Percentiles rank a stretch among this genome's conserved stretches.
These are phyloP conservation scores for Lordiphosa stackelbergi DNA, from an alignment of 1,140 invertebrate species.

Conservation along the genomic window DNA sequence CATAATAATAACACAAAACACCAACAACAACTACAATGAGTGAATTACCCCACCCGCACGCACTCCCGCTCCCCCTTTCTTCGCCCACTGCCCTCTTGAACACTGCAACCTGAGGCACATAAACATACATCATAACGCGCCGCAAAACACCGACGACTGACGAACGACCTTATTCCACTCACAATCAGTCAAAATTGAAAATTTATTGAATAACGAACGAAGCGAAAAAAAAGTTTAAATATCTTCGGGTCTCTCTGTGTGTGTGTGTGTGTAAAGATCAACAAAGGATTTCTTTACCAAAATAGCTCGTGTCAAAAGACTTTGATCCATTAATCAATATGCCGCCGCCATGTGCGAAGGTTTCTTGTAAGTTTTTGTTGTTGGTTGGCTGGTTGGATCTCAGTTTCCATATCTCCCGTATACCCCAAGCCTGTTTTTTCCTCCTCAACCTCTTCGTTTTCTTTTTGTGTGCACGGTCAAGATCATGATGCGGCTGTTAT, in stretches of 20 bases:
- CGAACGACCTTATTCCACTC: constrained; percentile 75
- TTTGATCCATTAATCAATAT: constrained; percentile 77
- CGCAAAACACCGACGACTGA: constrained; percentile 56
- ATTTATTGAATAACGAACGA: constrained; percentile 75
- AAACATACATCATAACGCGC: constrained; percentile 72
- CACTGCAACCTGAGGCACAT: constrained; percentile 28
- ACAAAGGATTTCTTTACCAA: constrained; percentile 76
- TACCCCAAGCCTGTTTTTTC: constrained; percentile 10
- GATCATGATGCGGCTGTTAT: constrained; percentile 73
- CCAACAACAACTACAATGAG: constrained; percentile 36
- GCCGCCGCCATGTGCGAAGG: constrained; percentile 59
- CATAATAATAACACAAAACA: constrained; percentile 75
- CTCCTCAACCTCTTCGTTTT: constrained; percentile 18
- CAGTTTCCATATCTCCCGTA: neutral
- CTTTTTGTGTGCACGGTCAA: constrained; percentile 50
- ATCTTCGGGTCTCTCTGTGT: constrained; percentile 23
- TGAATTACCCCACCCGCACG: constrained; percentile 32
- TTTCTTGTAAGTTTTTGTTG: constrained; percentile 43
- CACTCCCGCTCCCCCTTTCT: constrained; percentile 7
- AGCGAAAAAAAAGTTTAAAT: constrained; percentile 39
- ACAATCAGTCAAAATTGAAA: constrained; percentile 77
- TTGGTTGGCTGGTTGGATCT: constrained; percentile 3
- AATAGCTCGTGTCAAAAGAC: constrained; percentile 77
- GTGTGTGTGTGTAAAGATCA: constrained; percentile 71
- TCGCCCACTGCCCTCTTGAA: constrained; percentile 1